Evolutionary conservation across 2,888 invertebrate species (phyloP), one percentile per base, ranked within the genome.

Genomic region (Eupithecia exiguata): DNA sequence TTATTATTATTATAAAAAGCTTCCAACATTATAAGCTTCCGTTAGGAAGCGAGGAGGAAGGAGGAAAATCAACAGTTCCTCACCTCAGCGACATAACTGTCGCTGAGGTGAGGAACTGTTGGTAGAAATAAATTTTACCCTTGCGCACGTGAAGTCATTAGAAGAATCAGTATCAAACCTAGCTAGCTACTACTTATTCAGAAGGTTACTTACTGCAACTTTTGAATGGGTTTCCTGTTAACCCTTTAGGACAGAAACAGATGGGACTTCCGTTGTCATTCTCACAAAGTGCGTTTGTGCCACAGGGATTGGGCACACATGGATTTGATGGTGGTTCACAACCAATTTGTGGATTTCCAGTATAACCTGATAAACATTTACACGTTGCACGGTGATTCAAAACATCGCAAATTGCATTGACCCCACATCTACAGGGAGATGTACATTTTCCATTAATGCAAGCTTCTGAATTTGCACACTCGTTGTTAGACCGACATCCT

Each of bases 221-320:
- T 87, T 96, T 96, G 88, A 98, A 98, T 63, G 98, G 98, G 95
- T 98, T 98, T 89, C 98, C 98, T 5, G 98, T 98, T 78, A 97
- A 94, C 77, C 98, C 98, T 89, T 97, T 97, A 0, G 98, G 98
- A 86, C 98, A 98, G 92, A 95, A 97, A 86, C 98, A 98, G 80
- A 98, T 97, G 3, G 98, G 98, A 88, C 96, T 97, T 69, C 97
- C 98, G 83, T 97, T 96, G 83, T 98, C 97, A 69, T 96, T 95
- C 92, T 98, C 97, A 87, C 98, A 98, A 78, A 97, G 91, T 1
- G 98, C 98, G 84, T 97, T 97, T 3, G 95, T 91, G n/a, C 98
- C 98, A 84, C 98, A 98, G n/a, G 98, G 98, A 90, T 97, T 98
- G 36, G 97, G 97, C 77, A 96, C 94, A 84, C 98, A 98, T 1